Evolutionary conservation across 2,888 invertebrate species (phyloP).

Genomic region (Cryptocheilus praepositus): DNA sequence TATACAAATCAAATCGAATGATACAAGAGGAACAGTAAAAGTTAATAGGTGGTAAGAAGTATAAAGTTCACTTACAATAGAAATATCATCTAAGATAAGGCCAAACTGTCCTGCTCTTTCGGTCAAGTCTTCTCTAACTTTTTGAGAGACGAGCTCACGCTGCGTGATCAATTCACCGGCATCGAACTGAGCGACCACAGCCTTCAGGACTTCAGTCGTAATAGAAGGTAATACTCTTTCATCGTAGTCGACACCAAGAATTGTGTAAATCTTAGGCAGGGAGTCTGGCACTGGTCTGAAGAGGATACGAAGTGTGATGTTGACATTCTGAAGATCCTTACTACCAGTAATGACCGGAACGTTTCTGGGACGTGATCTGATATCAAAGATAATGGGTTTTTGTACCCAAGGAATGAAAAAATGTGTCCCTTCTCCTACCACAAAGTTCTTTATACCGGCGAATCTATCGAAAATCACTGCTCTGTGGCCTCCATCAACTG

Average conservation of each 20-base stretch:
- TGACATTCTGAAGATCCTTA: conserved; percentile 99
- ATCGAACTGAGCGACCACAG: conserved; percentile 99
- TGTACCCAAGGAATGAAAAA: conserved; percentile 99
- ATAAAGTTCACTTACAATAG: conserved; percentile 81
- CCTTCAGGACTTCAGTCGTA: conserved; percentile 98
- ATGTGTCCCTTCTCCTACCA: conserved; percentile 98
- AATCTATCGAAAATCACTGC: conserved; percentile 99
- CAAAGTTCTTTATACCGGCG: conserved; percentile 92
- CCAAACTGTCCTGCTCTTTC: conserved; percentile 97
- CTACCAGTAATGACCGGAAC: conserved; percentile 98
- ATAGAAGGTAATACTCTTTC: conserved; percentile 99
- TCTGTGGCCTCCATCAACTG: conserved; percentile 98
- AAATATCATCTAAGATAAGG: conserved; percentile 97
- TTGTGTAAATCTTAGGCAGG: conserved; percentile 95
- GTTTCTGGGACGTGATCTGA: conserved; percentile 96
- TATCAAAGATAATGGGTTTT: conserved; percentile 98
- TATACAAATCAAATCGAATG: not conserved
- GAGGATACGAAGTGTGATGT: conserved; percentile 97
- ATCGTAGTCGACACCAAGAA: conserved; percentile 97
- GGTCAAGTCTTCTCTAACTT: conserved; percentile 92
- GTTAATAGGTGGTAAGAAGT: not conserved
- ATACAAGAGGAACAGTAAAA: not conserved
- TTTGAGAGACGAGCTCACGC: conserved; percentile 93
- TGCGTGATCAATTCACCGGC: conserved; percentile 99
- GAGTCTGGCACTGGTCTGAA: conserved; percentile 96